A percentile compares a stretch with the other conserved stretches of the same genome.
Evolutionary conservation across 2,888 invertebrate species (phyloP).

Genomic region (Oasisia sp.): DNA sequence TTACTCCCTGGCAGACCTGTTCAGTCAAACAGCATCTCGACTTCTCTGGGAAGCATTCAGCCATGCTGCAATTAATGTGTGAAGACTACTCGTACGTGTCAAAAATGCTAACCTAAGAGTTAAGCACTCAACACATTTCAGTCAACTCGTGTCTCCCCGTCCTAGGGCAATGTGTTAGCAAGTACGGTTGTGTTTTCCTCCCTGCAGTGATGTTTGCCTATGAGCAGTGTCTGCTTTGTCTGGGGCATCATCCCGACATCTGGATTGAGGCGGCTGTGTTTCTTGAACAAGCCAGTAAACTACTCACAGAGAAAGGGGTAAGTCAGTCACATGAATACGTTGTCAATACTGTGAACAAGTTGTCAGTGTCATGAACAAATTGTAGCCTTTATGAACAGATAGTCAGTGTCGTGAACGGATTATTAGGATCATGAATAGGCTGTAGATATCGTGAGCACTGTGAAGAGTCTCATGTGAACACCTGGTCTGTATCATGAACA

Average conservation of each 20-base stretch:
- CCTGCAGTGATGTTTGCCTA: slow-evolving; percentile 93
- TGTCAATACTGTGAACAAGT: background rate
- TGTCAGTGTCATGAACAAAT: background rate
- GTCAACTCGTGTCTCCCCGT: no score
- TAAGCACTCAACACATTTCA: no score
- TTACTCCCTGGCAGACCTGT: no score
- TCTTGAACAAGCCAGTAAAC: slow-evolving; percentile 92
- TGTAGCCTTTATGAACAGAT: background rate
- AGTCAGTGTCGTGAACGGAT: background rate
- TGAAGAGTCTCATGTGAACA: no score
- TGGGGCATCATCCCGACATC: slow-evolving; percentile 97
- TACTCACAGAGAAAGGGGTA: slow-evolving; percentile 89
- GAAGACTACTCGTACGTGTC: no score
- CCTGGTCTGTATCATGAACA: background rate
- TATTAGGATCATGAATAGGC: background rate
- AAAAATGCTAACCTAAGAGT: no score
- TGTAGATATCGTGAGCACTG: background rate
- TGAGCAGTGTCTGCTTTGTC: slow-evolving; percentile 94
- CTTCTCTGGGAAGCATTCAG: no score
- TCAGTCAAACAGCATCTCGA: no score
- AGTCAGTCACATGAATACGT: slow-evolving; percentile 17
- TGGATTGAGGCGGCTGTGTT: slow-evolving; percentile 97
- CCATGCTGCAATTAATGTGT: no score
- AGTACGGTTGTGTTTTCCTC: background rate
- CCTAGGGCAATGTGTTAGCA: no score